These are phyloP conservation scores for Catharus ustulatus DNA, from an alignment of 2,797 vertebrate genomes.

Conservation along the genomic window DNA sequence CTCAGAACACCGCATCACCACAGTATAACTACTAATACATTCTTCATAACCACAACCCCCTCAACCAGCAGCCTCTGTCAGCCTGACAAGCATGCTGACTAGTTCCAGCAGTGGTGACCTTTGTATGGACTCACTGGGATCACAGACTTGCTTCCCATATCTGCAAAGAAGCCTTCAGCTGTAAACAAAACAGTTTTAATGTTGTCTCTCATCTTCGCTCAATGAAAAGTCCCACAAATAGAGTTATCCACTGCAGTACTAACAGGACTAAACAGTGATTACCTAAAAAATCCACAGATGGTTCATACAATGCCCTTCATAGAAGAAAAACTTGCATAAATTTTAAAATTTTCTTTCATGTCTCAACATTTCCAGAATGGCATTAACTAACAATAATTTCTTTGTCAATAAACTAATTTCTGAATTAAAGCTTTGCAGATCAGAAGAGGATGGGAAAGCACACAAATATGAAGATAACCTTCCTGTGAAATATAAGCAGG, in stretches of 20 bases:
- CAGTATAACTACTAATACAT: not conserved
- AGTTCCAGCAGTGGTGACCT: slow-evolving; percentile 35
- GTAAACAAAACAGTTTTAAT: not conserved
- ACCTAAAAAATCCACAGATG: not conserved
- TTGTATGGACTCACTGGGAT: not conserved
- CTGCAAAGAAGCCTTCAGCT: not conserved
- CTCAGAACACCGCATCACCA: not conserved
- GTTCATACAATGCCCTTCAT: not conserved
- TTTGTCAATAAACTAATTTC: not conserved
- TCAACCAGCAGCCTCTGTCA: not conserved
- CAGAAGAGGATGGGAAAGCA: not conserved
- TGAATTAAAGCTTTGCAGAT: not conserved
- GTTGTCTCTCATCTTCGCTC: not conserved
- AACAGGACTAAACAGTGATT: not conserved
- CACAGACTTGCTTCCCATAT: not conserved
- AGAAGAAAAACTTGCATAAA: not conserved
- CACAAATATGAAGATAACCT: not conserved
- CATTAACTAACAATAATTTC: not conserved
- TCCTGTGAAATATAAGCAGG: not conserved
- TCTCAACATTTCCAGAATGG: not conserved
- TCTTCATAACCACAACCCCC: not conserved
- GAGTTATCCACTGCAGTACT: not conserved
- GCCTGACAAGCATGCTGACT: not conserved
- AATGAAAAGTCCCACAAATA: not conserved
- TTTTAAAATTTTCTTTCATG: not conserved